phyloP scores from a whole-genome alignment of 2,888 invertebrate genomes.

The Diabrotica balteata region DNA sequence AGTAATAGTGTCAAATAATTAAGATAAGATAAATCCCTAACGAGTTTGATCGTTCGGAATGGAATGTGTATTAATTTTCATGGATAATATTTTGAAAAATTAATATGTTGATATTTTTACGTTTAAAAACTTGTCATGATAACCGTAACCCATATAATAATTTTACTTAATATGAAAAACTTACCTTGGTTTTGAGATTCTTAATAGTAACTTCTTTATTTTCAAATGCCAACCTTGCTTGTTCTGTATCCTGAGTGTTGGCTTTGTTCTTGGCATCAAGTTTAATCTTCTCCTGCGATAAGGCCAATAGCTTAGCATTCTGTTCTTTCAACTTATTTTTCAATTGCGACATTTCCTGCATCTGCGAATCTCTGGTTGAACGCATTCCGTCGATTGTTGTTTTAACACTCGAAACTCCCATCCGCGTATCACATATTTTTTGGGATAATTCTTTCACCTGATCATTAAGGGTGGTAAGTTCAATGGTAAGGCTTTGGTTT shows the following conservation, averaged over 20 bases:
- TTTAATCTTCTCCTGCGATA: slow-evolving; percentile 85
- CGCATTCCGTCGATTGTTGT: slow-evolving; percentile 97
- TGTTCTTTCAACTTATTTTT: slow-evolving; percentile 85
- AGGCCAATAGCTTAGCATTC: slow-evolving; percentile 78
- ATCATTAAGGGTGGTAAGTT: slow-evolving; percentile 69
- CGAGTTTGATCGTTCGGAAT: too few species aligned
- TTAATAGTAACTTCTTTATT: slow-evolving; percentile 72
- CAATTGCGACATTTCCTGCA: slow-evolving; percentile 84
- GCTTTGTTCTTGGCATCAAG: slow-evolving; percentile 76
- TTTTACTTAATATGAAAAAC: not conserved
- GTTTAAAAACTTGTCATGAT: too few species aligned
- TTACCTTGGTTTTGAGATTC: slow-evolving; percentile 64
- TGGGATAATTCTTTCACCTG: slow-evolving; percentile 78
- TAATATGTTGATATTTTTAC: too few species aligned
- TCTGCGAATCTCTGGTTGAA: slow-evolving; percentile 87
- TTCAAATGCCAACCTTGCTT: slow-evolving; percentile 68
- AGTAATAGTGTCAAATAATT: too few species aligned
- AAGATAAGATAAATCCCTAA: too few species aligned
- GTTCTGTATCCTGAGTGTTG: slow-evolving; percentile 63
- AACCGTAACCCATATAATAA: too few species aligned
- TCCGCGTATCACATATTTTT: slow-evolving; percentile 81
- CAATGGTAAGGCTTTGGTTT: slow-evolving; percentile 83
- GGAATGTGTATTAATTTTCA: too few species aligned
- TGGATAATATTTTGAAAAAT: too few species aligned
- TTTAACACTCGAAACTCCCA: slow-evolving; percentile 89